A percentile compares a stretch with the other conserved stretches of the same genome.
These are phyloP conservation scores for Sebastolobus altivelis DNA, from an alignment of 2,797 vertebrate species.

Conservation along the genomic window DNA sequence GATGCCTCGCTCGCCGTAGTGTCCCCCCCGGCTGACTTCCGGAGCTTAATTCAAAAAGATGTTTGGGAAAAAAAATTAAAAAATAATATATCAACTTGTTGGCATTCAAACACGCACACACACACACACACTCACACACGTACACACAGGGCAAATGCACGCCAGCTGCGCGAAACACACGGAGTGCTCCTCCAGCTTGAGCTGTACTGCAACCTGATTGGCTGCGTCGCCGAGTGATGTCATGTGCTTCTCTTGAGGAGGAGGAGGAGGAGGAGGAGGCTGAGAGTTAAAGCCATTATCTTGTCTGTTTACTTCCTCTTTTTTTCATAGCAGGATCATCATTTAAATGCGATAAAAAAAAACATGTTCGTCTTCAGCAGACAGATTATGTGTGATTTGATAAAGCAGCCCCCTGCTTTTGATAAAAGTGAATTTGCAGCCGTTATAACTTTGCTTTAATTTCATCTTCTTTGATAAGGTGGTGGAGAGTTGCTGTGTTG, in stretches of 20 bases:
- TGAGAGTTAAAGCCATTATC: constrained; percentile 78
- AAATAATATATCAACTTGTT: constrained; percentile 69
- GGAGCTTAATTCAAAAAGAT: constrained; percentile 16
- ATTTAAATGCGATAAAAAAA: background rate
- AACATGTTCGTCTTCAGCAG: background rate
- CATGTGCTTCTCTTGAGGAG: constrained; percentile 33
- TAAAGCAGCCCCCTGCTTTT: background rate
- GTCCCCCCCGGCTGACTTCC: background rate
- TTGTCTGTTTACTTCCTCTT: constrained; percentile 56
- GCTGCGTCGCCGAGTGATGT: constrained; percentile 69
- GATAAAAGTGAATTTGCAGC: background rate
- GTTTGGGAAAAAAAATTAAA: background rate
- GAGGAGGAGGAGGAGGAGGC: constrained; percentile 7
- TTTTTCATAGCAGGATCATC: background rate
- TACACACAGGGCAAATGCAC: constrained; percentile 65
- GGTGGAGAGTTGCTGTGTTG: background rate
- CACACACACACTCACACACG: constrained; percentile 62
- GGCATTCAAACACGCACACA: constrained; percentile 73
- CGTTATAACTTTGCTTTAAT: too few relatives aligned
- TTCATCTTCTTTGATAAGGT: background rate
- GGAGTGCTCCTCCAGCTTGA: constrained; percentile 58
- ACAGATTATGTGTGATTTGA: background rate
- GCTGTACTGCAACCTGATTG: constrained; percentile 75
- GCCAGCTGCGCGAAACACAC: constrained; percentile 56
- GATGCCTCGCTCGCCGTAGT: constrained; percentile 9